These are phyloP conservation scores for Dendropsophus ebraccatus DNA, from an alignment of 2,113 vertebrate genomes.

Conservation along the genomic window DNA sequence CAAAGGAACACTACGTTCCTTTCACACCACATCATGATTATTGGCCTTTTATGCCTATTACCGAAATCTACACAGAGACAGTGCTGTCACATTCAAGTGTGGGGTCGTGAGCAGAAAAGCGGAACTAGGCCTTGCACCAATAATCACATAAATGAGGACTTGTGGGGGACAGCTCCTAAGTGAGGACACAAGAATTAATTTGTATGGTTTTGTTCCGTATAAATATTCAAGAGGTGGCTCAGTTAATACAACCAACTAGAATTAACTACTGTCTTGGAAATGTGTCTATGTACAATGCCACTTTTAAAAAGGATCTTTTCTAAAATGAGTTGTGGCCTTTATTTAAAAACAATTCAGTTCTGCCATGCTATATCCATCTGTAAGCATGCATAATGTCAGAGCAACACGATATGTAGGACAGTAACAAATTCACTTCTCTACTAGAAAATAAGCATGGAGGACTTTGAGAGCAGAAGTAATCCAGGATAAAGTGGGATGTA, in stretches of 20 bases:
- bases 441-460: neutral
- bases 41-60: conserved; percentile 59
- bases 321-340: conserved; percentile 7
- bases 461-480: neutral
- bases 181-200: conserved; percentile 44
- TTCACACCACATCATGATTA: conserved; percentile 60
- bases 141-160: conserved; percentile 53
- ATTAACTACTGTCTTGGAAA: neutral
- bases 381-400: neutral
- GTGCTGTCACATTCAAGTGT: conserved; percentile 55
- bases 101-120: conserved; percentile 55
- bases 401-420: neutral
- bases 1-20: conserved; percentile 54
- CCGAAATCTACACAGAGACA: conserved; percentile 52
- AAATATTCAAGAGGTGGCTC: conserved; percentile 17
- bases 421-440: neutral
- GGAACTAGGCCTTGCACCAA: conserved; percentile 52
- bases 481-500: neutral
- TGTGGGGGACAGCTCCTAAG: conserved; percentile 49
- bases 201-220: conserved; percentile 1
- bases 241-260: neutral
- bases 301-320: neutral
- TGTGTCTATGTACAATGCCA: neutral
- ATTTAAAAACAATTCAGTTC: neutral
- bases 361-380: neutral